Base-by-base conservation (phyloP, 1,140 invertebrate species). In the Drosophila kurseongensis region DNA sequence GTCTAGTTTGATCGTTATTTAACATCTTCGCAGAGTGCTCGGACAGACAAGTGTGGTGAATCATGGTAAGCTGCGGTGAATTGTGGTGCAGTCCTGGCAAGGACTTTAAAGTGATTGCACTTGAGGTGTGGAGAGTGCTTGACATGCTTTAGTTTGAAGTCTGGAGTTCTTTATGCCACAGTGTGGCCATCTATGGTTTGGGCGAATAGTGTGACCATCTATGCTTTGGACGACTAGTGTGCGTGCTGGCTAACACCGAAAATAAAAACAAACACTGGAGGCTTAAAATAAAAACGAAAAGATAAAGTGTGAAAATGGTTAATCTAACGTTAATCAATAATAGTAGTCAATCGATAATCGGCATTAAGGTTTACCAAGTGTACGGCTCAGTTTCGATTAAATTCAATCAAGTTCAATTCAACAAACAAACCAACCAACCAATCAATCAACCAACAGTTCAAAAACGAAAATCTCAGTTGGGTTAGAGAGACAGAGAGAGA, bases 361-460 rank as follows among this genome's bases (percentile, higher is more conserved):
- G 67, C 63, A 71, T 32, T 32, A 65, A 66, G 51, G 60, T 66
- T 66, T 74, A 75, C 54, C 66, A 65, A 63, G 41, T 62, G 52
- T 73, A 67, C 61, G 62, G 62, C 62, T 63, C 40, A 56, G 58
- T 61, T 57, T 66, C 42, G 56, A 57, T 61, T 63, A 36, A 63
- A 51, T 58, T 75, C 44, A 68, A 61, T 63, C 54, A 52, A 71
- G 57, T 59, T 71, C 42, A 67, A 59, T 60, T 55, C 48, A 69
- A 56, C 62, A 67, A 66, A 66, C 66, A 68, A 69, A 58, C 66
- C 65, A 71, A 69, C 61, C 68, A 76, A 77, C 61, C 60, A 69
- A 79, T 57, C 41, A 78, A 72, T 58, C 42, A 80, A 75, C 71
- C 59, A 79, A 75, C 61, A 79, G 72, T 75, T 78, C 48, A 78